These are phyloP conservation scores for Aporophyla lueneburgensis DNA, from an alignment of 2,888 invertebrate species.

Conservation along the genomic window DNA sequence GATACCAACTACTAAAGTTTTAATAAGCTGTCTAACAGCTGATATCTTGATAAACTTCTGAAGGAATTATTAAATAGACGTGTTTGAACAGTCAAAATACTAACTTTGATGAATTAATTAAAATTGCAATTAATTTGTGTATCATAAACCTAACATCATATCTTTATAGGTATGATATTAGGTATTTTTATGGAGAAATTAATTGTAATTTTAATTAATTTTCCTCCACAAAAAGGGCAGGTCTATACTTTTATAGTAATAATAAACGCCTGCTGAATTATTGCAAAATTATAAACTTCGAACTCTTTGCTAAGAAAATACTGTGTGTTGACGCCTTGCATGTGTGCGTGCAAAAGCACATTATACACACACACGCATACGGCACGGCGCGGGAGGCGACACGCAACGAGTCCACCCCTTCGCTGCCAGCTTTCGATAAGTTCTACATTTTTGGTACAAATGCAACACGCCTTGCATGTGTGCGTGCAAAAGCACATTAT, in stretches of 20 bases:
- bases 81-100: background rate
- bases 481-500: too few species aligned
- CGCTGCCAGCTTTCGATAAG: too few species aligned
- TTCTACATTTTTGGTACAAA: too few species aligned
- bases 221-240: too few species aligned
- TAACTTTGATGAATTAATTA: background rate
- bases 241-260: background rate
- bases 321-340: background rate
- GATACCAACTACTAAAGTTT: slow-evolving; percentile 28
- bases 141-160: background rate
- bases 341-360: too few species aligned
- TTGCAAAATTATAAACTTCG: background rate
- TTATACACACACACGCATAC: too few species aligned
- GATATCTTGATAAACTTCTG: slow-evolving; percentile 17
- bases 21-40: slow-evolving; percentile 36
- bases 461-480: too few species aligned
- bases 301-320: slow-evolving; percentile 4
- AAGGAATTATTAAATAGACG: background rate
- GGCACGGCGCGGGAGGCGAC: too few species aligned
- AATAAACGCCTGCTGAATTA: background rate
- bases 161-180: too few species aligned
- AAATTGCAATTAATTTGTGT: background rate
- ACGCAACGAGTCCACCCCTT: too few species aligned
- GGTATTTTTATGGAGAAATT: too few species aligned
- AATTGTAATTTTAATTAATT: too few species aligned